Conservation (phyloP, 92 coral and sea anemone species). For the Porites divaricata region DNA sequence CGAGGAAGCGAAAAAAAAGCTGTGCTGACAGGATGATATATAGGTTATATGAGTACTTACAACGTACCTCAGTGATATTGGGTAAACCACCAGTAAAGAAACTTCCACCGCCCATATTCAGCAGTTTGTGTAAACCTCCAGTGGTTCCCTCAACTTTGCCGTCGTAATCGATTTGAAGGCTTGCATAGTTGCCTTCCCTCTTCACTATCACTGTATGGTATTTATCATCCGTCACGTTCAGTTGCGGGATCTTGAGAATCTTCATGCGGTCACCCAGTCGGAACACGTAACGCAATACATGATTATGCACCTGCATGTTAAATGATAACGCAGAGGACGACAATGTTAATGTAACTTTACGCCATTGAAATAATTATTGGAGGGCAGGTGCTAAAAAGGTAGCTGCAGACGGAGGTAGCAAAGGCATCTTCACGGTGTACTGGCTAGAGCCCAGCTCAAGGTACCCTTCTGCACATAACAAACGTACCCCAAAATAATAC, state of each 20-base stretch:
- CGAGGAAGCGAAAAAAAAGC: too few relatives aligned
- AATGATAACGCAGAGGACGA: not conserved
- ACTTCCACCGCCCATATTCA: conserved; percentile 94
- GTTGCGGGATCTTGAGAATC: conserved; percentile 81
- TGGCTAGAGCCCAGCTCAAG: too few relatives aligned
- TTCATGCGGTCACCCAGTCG: conserved; percentile 96
- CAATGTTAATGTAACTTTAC: too few relatives aligned
- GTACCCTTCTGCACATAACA: too few relatives aligned
- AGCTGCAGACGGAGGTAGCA: too few relatives aligned
- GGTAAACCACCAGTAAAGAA: conserved; percentile 90
- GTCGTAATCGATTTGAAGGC: conserved; percentile 85
- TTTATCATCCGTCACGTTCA: conserved; percentile 84
- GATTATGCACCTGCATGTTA: conserved; percentile 67
- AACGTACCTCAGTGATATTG: conserved; percentile 80
- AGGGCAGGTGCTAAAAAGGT: too few relatives aligned
- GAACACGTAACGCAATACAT: conserved; percentile 81
- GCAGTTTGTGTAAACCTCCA: conserved; percentile 83
- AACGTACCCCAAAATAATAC: too few relatives aligned
- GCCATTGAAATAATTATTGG: too few relatives aligned
- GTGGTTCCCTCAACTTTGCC: conserved; percentile 84
- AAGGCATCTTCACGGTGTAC: too few relatives aligned
- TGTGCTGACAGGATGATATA: too few relatives aligned
- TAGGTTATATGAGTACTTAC: too few relatives aligned
- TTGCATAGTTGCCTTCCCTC: conserved; percentile 87
- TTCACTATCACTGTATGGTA: conserved; percentile 84